These are phyloP conservation scores for Lophius americanus DNA, from an alignment of 2,797 vertebrate species.

Conservation along the genomic window DNA sequence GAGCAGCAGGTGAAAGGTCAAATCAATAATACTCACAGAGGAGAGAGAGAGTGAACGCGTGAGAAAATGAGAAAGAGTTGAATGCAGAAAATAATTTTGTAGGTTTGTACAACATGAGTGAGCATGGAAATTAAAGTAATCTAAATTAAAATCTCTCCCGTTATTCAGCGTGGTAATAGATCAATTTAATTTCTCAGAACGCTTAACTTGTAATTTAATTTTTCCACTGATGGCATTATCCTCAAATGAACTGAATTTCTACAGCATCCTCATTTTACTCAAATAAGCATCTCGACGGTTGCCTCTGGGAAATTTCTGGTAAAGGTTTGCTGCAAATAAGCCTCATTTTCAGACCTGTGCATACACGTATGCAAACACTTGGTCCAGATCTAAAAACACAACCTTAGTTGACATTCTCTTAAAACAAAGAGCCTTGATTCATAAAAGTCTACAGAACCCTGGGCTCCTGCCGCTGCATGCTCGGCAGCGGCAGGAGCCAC, in stretches of 20 bases:
- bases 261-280: neutral
- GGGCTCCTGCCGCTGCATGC: constrained; percentile 6
- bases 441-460: constrained; percentile 11
- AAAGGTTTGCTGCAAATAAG: neutral
- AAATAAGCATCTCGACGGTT: constrained; percentile 8
- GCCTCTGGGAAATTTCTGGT: neutral
- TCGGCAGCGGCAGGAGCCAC: no score
- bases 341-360: no score
- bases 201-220: constrained; percentile 25
- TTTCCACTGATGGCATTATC: constrained; percentile 13
- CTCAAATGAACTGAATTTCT: constrained; percentile 33
- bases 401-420: no score
- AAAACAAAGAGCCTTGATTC: constrained; percentile 47
- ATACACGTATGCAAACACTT: neutral
- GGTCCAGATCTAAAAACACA: neutral
- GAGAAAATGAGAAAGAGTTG: neutral
- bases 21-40: constrained; percentile 39
- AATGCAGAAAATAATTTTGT: constrained; percentile 9
- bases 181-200: constrained; percentile 36
- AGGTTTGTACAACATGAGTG: constrained; percentile 21
- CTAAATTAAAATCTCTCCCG: constrained; percentile 54
- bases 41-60: neutral
- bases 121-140: constrained; percentile 42
- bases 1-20: constrained; percentile 31
- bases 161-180: constrained; percentile 33